Percentiles rank a stretch among this genome's conserved stretches.
These are phyloP conservation scores for Tetranychus urticae DNA, from an alignment of 1,140 invertebrate genomes.

Conservation along the genomic window DNA sequence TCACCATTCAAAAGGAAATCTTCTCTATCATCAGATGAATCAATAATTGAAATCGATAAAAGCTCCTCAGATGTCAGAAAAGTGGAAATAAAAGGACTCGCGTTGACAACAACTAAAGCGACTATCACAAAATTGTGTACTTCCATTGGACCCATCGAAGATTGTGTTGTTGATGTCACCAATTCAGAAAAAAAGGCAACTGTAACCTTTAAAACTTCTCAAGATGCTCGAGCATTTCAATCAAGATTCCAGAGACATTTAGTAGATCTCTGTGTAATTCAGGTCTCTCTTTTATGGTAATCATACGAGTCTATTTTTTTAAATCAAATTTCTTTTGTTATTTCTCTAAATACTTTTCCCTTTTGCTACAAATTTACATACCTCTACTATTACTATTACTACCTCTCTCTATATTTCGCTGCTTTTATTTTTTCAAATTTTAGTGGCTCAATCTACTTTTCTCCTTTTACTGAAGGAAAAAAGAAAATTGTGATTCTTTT, in stretches of 20 bases:
- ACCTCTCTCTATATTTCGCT: neutral
- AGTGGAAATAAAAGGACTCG: neutral
- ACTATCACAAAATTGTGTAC: neutral
- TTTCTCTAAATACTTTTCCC: neutral
- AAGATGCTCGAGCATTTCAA: neutral
- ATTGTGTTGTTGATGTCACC: neutral
- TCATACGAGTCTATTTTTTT: neutral
- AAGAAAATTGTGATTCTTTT: too few relatives aligned
- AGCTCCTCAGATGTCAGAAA: neutral
- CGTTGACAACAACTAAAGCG: neutral
- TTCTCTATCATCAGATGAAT: neutral
- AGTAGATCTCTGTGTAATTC: neutral
- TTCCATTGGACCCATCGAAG: neutral
- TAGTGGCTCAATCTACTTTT: neutral
- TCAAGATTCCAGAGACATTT: neutral
- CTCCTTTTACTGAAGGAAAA: too few relatives aligned
- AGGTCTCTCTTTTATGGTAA: neutral
- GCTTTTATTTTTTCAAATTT: neutral
- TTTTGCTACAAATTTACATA: neutral
- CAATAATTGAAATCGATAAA: neutral
- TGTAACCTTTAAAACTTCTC: neutral
- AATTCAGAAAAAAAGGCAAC: neutral
- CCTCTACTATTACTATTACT: neutral
- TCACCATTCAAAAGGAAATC: neutral
- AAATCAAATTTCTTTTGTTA: neutral